Conservation (phyloP, 2,113 vertebrate species). For the Bubo bubo region DNA sequence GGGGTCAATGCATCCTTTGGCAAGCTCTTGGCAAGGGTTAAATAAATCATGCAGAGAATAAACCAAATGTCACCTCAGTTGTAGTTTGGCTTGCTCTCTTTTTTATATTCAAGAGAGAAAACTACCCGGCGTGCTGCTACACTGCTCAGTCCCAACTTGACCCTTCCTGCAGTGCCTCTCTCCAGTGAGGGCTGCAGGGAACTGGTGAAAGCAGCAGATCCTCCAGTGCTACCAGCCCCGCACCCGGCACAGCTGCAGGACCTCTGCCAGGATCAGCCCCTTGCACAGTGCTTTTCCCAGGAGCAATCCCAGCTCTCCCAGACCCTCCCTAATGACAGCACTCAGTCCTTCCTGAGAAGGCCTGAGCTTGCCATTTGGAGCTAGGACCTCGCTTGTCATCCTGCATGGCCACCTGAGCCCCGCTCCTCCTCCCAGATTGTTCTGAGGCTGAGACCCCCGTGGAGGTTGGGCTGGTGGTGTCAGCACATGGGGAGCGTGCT, state of each 20-base stretch:
- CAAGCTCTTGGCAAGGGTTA: not conserved
- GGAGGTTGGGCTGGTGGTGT: not conserved
- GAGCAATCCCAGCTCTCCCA: not conserved
- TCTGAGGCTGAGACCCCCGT: not conserved
- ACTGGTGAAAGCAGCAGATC: not conserved
- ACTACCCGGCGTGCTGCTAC: not conserved
- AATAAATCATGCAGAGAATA: not conserved
- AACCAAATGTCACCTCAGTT: not conserved
- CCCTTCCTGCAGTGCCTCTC: not conserved
- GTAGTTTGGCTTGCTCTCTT: not conserved
- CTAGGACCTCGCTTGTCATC: not conserved
- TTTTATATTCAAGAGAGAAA: not conserved
- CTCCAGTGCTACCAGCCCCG: not conserved
- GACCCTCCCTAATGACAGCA: not conserved
- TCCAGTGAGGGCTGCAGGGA: not conserved
- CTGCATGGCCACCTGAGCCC: not conserved
- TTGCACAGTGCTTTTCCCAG: not conserved
- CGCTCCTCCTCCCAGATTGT: not conserved
- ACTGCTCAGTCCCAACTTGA: accelerated
- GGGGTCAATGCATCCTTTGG: not conserved
- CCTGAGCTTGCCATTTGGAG: not conserved
- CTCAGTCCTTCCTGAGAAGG: not conserved
- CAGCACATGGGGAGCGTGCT: not conserved
- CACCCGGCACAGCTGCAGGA: not conserved
- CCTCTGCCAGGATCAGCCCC: not conserved